A percentile compares a stretch with the other conserved stretches of the same genome.
phyloP scores from a whole-genome alignment of 2,113 vertebrate species.

The Verasper variegatus region DNA sequence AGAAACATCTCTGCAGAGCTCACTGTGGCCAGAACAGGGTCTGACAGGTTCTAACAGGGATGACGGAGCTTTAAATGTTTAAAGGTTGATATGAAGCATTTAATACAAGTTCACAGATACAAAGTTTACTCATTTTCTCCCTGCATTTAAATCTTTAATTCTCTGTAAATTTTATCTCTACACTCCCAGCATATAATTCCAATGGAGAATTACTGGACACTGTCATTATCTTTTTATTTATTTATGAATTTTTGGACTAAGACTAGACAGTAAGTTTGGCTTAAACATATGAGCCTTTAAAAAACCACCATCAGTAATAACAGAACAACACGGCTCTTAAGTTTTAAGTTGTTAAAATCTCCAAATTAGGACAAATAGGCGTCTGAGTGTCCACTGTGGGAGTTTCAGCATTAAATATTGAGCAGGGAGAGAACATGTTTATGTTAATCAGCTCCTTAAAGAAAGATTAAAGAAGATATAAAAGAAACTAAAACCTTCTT shows the following conservation, averaged over 20 bases:
- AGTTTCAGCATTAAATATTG: not conserved
- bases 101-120: not conserved
- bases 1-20: conserved; percentile 17
- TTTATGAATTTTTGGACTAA: not conserved
- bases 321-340: too few relatives aligned
- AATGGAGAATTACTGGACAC: not conserved
- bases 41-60: conserved; percentile 40
- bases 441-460: not conserved
- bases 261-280: too few relatives aligned
- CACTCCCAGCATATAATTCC: too few relatives aligned
- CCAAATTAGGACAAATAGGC: not conserved
- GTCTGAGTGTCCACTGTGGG: not conserved
- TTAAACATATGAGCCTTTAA: too few relatives aligned
- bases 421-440: not conserved
- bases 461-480: not conserved
- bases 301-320: too few relatives aligned
- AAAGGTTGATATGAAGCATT: not conserved
- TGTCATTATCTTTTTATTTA: not conserved
- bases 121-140: too few relatives aligned
- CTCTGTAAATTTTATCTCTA: too few relatives aligned
- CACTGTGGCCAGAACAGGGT: conserved; percentile 30
- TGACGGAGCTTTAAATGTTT: conserved; percentile 1
- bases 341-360: too few relatives aligned
- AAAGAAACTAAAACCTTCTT: not conserved
- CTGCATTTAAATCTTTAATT: not conserved